Evolutionary conservation across 2,888 invertebrate genomes (phyloP), one percentile per base, ranked within the genome.

Genomic region (Ormyrus nitidulus): DNA sequence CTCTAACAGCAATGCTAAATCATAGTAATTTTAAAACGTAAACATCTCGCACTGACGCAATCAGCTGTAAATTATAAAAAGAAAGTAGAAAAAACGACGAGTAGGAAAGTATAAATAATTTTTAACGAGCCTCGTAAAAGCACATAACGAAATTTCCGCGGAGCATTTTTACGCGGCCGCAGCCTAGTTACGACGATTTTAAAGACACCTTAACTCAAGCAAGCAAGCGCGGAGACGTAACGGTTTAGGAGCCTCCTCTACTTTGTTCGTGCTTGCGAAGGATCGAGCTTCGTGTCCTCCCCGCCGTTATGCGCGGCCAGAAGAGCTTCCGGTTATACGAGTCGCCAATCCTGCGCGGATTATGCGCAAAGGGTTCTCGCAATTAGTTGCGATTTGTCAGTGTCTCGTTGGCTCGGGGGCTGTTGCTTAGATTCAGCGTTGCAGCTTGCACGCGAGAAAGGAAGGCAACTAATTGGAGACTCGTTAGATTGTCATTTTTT

Each of bases 341-440:
- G 46, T n/a, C 9, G 64, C 48, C 9, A 34, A 34, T 56, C 2
- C 58, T 11, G 44, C 2, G 49, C 61, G 59, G 34, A 44, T 46
- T 11, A 19, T 62, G 46, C 46, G 11, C n/a, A 51, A 46, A 64
- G 44, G n/a, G 65, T n/a, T n/a, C 48, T 53, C 53, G 49, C 77
- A 83, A 83, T 84, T 84, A 84, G 82, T 80, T 80, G 69, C 80
- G 81, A 84, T 85, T 83, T 84, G 80, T 83, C 83, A 83, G 84
- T 81, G 84, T 83, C 84, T 84, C 77, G 83, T 82, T 82, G 77
- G n/a, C 34, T 61, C 6, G 5, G 10, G 73, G 59, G 58, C 54
- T 61, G 79, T 69, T 82, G 77, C 61, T 77, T 74, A 72, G 34
- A 34, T 34, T 34, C 34, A 34, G 34, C 44, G 56, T 5, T 34